Conservation (phyloP, 1,140 invertebrate genomes). For the Stratiolaelaps scimitus region DNA sequence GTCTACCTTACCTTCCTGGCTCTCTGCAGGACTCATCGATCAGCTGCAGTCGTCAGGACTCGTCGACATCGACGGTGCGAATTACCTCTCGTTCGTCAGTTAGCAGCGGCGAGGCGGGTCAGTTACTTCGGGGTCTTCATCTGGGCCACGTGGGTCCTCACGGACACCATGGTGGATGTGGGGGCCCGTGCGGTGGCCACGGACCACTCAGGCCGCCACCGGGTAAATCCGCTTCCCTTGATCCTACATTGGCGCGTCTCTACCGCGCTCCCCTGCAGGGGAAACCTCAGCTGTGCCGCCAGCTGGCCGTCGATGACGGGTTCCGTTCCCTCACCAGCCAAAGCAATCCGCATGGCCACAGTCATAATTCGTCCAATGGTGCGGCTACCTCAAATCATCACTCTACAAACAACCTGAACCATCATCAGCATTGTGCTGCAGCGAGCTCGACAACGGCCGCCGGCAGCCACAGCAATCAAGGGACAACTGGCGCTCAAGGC, state of each 20-base stretch:
- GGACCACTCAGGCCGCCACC: neutral
- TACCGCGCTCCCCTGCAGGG: slow-evolving; percentile 25
- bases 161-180: neutral
- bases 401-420: too few species aligned
- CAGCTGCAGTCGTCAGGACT: slow-evolving; percentile 36
- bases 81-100: slow-evolving; percentile 36
- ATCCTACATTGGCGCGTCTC: slow-evolving; percentile 10
- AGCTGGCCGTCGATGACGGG: slow-evolving; percentile 34
- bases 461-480: too few species aligned
- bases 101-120: slow-evolving; percentile 34
- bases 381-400: too few species aligned
- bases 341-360: too few species aligned
- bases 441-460: too few species aligned
- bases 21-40: slow-evolving; percentile 34
- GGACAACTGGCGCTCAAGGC: too few species aligned
- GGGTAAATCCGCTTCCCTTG: neutral
- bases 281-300: slow-evolving; percentile 35
- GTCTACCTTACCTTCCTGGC: too few species aligned
- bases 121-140: slow-evolving; percentile 1
- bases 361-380: too few species aligned
- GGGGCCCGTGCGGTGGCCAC: neutral
- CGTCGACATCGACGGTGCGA: slow-evolving; percentile 35
- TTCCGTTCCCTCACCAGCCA: neutral
- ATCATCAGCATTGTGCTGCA: too few species aligned
- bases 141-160: neutral